phyloP scores from a whole-genome alignment of 2,113 vertebrate genomes.

The Actenoides lindsayi region DNA sequence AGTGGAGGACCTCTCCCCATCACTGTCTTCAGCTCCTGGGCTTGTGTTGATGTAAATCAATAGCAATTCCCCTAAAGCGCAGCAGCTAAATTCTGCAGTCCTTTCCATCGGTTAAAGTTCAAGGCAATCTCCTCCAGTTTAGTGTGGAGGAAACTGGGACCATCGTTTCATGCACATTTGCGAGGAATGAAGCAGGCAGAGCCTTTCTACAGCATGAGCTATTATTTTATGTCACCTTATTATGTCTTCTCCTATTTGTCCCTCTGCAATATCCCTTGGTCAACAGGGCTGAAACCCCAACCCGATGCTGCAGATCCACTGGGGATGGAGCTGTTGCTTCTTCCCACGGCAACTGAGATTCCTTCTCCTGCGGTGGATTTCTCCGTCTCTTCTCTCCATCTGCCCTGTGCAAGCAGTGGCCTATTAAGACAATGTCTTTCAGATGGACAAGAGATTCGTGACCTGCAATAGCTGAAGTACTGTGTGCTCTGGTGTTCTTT shows the following conservation, averaged over 20 bases:
- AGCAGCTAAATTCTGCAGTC: neutral
- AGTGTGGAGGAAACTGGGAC: neutral
- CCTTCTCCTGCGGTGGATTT: neutral
- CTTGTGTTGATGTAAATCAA: neutral
- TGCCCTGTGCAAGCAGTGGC: neutral
- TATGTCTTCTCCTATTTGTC: neutral
- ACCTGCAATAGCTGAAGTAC: neutral
- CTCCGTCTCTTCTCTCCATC: neutral
- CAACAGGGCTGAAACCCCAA: rapidly evolving
- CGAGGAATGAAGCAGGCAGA: neutral
- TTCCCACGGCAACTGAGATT: neutral
- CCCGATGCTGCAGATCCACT: rapidly evolving
- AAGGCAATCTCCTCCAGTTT: neutral
- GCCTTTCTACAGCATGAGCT: neutral
- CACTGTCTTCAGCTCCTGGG: neutral
- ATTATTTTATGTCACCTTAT: neutral
- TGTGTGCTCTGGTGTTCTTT: neutral
- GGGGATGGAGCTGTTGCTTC: neutral
- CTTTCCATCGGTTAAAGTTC: neutral
- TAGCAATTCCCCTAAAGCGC: neutral
- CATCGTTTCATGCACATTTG: neutral
- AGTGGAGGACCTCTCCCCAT: rapidly evolving
- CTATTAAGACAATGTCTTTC: neutral
- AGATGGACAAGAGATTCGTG: neutral
- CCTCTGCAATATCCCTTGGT: neutral